Conservation (phyloP, 2,888 invertebrate species). For the Caenorhabditis imperialis region DNA sequence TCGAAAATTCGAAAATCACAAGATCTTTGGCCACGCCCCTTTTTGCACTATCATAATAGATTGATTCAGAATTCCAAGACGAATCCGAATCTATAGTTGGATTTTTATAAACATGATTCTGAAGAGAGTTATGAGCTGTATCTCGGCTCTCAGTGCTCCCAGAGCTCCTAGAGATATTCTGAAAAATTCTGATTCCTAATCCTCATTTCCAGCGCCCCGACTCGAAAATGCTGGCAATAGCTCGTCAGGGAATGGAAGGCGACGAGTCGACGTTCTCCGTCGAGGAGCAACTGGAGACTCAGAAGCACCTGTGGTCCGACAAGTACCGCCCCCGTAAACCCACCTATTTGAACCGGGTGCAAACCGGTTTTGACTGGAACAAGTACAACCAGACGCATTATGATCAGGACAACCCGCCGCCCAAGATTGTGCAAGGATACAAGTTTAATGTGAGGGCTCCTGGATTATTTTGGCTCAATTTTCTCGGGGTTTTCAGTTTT, state of each 20-base stretch:
- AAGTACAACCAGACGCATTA: conserved; percentile 99
- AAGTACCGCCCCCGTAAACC: conserved; percentile 98
- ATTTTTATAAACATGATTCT: too few species aligned
- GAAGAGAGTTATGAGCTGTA: too few species aligned
- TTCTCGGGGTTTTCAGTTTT: too few species aligned
- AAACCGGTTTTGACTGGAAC: conserved; percentile 97
- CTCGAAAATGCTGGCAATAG: conserved; percentile 86
- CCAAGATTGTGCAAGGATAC: conserved; percentile 99
- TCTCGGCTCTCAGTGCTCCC: too few species aligned
- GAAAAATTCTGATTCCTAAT: neutral
- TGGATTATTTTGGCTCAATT: too few species aligned
- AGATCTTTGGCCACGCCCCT: too few species aligned
- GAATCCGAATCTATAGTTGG: too few species aligned
- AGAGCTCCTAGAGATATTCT: too few species aligned
- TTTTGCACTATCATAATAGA: too few species aligned
- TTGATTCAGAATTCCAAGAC: too few species aligned
- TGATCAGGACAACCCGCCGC: conserved; percentile 99
- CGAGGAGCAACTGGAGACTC: conserved; percentile 82
- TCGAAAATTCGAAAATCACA: too few species aligned
- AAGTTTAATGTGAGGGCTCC: conserved; percentile 87
- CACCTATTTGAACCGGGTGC: conserved; percentile 91
- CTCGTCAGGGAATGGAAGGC: conserved; percentile 87
- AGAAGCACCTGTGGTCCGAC: conserved; percentile 93
- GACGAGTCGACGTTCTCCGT: conserved; percentile 84
- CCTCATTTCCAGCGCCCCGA: conserved; percentile 78